These are phyloP conservation scores for Helarctos malayanus DNA, from an alignment of 2,797 vertebrate genomes.

Conservation along the genomic window DNA sequence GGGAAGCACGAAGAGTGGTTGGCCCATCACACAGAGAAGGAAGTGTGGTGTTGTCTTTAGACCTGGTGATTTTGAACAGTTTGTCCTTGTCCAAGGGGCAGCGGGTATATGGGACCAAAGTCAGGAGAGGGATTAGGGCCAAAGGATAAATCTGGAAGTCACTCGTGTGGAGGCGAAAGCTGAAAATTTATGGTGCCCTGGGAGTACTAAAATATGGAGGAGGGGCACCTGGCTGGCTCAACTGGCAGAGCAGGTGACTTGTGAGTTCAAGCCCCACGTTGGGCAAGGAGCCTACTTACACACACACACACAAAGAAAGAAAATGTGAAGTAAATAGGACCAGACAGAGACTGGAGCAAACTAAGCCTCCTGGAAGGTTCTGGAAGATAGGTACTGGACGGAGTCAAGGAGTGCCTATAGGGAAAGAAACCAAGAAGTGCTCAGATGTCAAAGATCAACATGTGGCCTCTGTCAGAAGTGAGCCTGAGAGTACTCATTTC, in stretches of 20 bases:
- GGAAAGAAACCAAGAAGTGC: background rate
- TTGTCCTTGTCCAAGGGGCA: background rate
- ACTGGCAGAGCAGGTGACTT: background rate
- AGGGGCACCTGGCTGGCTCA: background rate
- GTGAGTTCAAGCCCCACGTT: background rate
- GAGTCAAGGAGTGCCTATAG: background rate
- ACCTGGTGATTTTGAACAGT: background rate
- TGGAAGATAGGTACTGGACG: background rate
- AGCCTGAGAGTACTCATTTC: background rate
- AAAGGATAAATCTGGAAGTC: background rate
- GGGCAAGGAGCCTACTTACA: background rate
- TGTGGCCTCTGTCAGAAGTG: background rate
- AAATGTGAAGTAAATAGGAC: background rate
- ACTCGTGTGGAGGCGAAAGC: background rate
- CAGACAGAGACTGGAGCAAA: background rate
- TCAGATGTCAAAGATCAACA: background rate
- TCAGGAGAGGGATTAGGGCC: background rate
- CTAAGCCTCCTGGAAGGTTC: background rate
- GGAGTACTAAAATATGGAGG: background rate
- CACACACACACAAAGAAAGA: background rate
- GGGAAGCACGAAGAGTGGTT: background rate
- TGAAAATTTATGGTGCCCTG: background rate
- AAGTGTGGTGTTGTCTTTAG: background rate
- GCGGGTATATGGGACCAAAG: background rate
- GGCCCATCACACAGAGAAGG: background rate